These are phyloP conservation scores for Acanthopleura granulata DNA, from an alignment of 2,888 invertebrate species.

Conservation along the genomic window DNA sequence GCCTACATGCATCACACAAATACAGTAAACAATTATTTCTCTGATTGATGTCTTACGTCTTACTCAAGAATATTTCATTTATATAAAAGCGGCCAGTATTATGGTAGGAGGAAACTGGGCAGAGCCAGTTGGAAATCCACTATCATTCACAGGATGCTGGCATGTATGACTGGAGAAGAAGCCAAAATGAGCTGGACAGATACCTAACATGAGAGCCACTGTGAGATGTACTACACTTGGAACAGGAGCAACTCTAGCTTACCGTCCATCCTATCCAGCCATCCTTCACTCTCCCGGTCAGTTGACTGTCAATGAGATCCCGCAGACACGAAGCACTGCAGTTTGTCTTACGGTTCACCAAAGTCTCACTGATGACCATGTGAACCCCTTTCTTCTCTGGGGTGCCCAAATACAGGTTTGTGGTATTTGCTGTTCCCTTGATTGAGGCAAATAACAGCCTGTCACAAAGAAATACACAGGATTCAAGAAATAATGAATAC, in stretches of 20 bases:
- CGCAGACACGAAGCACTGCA: constrained; percentile 45
- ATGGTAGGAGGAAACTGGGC: too few species aligned
- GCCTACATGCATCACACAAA: neutral
- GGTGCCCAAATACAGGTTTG: constrained; percentile 47
- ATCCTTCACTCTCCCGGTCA: constrained; percentile 12
- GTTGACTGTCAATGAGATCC: constrained; percentile 34
- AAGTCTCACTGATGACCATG: constrained; percentile 36
- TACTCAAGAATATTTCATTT: too few species aligned
- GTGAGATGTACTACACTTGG: too few species aligned
- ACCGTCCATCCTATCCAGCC: constrained; percentile 69
- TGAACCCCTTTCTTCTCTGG: constrained; percentile 37
- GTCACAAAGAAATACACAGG: constrained; percentile 68
- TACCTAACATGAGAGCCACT: too few species aligned
- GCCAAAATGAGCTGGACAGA: too few species aligned
- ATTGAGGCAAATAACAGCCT: constrained; percentile 64
- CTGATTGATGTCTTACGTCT: too few species aligned
- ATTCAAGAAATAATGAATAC: too few species aligned
- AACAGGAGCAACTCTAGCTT: constrained; percentile 53
- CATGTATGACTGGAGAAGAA: too few species aligned
- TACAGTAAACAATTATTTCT: too few species aligned
- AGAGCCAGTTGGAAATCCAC: too few species aligned
- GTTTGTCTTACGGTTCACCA: constrained; percentile 29
- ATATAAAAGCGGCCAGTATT: too few species aligned
- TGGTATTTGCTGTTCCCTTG: constrained; percentile 39
- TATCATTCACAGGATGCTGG: too few species aligned